A percentile compares a stretch with the other conserved stretches of the same genome.
Conservation (phyloP, 2,113 vertebrate genomes). For the Rissa tridactyla region DNA sequence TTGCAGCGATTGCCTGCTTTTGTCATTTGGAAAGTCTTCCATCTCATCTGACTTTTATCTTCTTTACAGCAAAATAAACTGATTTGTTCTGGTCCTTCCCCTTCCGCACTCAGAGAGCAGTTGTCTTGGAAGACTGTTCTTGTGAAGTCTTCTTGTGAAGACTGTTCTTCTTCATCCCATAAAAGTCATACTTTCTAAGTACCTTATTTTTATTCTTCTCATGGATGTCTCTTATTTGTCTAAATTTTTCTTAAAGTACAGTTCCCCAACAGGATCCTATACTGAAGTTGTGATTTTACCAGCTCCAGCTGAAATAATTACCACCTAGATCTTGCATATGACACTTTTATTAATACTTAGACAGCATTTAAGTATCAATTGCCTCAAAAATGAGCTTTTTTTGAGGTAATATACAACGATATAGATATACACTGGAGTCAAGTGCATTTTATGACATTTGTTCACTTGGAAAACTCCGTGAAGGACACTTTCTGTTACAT, state of each 20-base stretch:
- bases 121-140: not conserved
- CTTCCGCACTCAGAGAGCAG: not conserved
- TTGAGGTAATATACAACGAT: not conserved
- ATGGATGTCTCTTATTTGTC: not conserved
- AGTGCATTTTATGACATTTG: not conserved
- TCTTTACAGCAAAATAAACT: not conserved
- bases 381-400: not conserved
- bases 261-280: not conserved
- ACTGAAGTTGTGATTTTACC: not conserved
- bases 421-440: not conserved
- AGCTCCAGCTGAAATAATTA: not conserved
- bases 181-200: not conserved
- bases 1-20: not conserved
- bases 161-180: not conserved
- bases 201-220: not conserved
- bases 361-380: not conserved
- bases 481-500: not conserved
- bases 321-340: not conserved
- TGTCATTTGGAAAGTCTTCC: not conserved
- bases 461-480: slow-evolving; percentile 14
- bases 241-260: not conserved
- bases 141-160: not conserved
- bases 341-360: not conserved
- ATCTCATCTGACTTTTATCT: not conserved
- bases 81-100: not conserved